Evolutionary conservation across 2,888 invertebrate genomes (phyloP), one percentile per base, ranked within the genome.

Genomic region (Ariolimax columbianus): DNA sequence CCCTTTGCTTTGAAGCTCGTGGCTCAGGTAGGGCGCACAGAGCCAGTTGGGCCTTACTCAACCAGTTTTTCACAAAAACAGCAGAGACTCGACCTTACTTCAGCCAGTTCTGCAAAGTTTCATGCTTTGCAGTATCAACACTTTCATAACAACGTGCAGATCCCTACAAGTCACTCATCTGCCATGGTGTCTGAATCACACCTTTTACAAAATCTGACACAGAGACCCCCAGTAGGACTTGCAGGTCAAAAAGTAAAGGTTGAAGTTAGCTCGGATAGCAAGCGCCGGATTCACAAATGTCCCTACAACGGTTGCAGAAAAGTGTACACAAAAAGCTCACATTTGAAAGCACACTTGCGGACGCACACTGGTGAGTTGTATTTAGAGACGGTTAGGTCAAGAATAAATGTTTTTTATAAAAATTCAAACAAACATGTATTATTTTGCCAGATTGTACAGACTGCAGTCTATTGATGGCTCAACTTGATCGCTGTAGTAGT

Each of bases 281-380:
- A 92, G 81, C 86, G 93, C 26, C 81, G 93, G 55, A 92, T 93
- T 77, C 94, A 94, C 87, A 92, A 92, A 85, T 94, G 94, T 86
- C 92, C 92, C 0, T 94, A 93, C 88, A 90, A 82, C 68, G 97
- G 97, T 88, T 98, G 98, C 95, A 97, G 98, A 95, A 98, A 98
- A 95, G 97, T 98, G 90, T 98, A 98, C 95, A 98, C 98, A 88
- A 98, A 98, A 95, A 98, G 98, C 95, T 98, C 98, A 89, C 98
- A 98, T 95, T 96, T 98, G 80, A 98, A 98, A 95, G 98, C 98
- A 40, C 98, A 98, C 94, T 97, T 98, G 95, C 95, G 98, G 94
- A 98, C 98, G 91, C 98, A 98, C 94, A 98, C 98, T 95, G 94
- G 94, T 94, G 86, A 86, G 83, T 68, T 66, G 23, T 63, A 3